A percentile compares a stretch with the other conserved stretches of the same genome.
Conservation (phyloP, 2,888 invertebrate genomes). For the Eilema caniola region DNA sequence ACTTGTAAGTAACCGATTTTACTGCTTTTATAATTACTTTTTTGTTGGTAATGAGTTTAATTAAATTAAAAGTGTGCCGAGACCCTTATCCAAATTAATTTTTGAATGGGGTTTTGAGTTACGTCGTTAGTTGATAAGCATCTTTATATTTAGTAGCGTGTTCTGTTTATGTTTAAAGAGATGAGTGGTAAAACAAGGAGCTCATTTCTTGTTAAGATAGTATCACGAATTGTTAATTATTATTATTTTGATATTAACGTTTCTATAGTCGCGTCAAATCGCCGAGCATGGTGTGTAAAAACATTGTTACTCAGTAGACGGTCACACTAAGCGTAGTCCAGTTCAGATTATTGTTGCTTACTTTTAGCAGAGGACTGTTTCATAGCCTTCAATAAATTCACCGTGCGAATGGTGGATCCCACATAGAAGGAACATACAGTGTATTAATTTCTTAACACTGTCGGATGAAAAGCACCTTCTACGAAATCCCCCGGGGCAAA, state of each 20-base stretch:
- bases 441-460: too few species aligned
- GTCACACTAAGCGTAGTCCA: too few species aligned
- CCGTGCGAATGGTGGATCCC: too few species aligned
- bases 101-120: constrained; percentile 19
- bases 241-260: not conserved
- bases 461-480: too few species aligned
- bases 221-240: constrained; percentile 2
- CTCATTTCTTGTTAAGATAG: constrained; percentile 19
- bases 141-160: constrained; percentile 11
- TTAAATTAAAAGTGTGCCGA: constrained; percentile 23
- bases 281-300: not conserved
- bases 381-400: too few species aligned
- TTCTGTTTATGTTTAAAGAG: not conserved
- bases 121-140: constrained; percentile 20
- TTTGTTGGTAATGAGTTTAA: constrained; percentile 18
- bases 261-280: not conserved
- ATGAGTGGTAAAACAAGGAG: constrained; percentile 20
- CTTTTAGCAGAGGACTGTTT: too few species aligned
- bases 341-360: too few species aligned
- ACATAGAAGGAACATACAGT: too few species aligned
- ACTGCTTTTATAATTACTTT: constrained; percentile 20
- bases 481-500: too few species aligned
- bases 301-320: not conserved
- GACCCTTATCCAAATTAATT: constrained; percentile 23
- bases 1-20: constrained; percentile 26